Percentiles rank a stretch among this genome's conserved stretches.
Evolutionary conservation across 2,797 vertebrate species (phyloP).

Genomic region (Chaenodraco wilsoni): DNA sequence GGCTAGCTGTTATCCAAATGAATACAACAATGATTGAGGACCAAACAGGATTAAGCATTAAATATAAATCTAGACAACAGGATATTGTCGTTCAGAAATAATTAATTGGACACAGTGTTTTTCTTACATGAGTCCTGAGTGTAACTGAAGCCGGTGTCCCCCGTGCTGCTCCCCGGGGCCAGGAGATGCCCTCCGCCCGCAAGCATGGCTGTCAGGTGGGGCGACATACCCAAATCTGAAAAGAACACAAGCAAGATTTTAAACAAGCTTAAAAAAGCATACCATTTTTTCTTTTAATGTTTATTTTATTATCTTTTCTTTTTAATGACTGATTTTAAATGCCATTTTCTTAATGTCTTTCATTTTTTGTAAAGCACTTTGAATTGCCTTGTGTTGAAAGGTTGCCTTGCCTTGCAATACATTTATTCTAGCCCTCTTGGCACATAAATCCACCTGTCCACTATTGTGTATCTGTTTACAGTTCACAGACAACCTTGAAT

Average conservation of each 20-base stretch:
- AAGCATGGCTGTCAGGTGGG: slow-evolving; percentile 96
- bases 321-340: too few relatives aligned
- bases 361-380: too few relatives aligned
- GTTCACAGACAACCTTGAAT: not conserved
- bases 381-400: too few relatives aligned
- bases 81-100: not conserved
- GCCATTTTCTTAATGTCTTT: too few relatives aligned
- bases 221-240: slow-evolving; percentile 96
- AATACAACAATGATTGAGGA: too few relatives aligned
- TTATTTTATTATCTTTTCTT: too few relatives aligned
- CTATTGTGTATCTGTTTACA: not conserved
- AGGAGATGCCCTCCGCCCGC: slow-evolving; percentile 89
- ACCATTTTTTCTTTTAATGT: not conserved
- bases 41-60: not conserved
- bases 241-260: slow-evolving; percentile 49
- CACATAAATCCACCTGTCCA: not conserved
- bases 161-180: slow-evolving; percentile 95
- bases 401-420: not conserved
- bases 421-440: not conserved
- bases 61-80: not conserved
- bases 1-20: not conserved
- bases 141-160: slow-evolving; percentile 97
- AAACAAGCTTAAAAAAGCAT: not conserved
- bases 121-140: slow-evolving; percentile 95
- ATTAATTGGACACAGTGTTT: not conserved